phyloP scores from a whole-genome alignment of 2,888 invertebrate species.

The Oxystoma pomonae region DNA sequence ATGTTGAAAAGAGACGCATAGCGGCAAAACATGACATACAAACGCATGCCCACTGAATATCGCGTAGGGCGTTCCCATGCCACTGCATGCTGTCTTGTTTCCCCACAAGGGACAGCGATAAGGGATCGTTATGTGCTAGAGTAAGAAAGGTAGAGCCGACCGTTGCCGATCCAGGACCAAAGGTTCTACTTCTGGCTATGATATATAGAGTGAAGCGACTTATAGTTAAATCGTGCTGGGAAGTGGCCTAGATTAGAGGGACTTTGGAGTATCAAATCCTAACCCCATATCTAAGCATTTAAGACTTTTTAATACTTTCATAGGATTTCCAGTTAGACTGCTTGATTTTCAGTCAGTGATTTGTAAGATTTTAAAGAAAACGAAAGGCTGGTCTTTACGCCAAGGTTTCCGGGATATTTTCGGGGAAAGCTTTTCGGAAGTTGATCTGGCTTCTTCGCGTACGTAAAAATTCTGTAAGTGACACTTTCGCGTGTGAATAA shows the following conservation, averaged over 20 bases:
- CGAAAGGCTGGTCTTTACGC: conserved; percentile 12
- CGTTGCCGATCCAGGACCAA: conserved; percentile 39
- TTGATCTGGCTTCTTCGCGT: conserved; percentile 8
- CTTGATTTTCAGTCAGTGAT: conserved; percentile 44
- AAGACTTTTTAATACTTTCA: conserved; percentile 72
- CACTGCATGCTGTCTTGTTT: conserved; percentile 33
- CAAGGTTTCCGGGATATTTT: background rate
- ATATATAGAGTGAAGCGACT: conserved; percentile 71
- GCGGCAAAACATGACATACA: conserved; percentile 35
- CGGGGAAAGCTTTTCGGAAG: conserved; percentile 12
- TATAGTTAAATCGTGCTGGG: conserved; percentile 71
- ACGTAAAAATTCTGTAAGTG: too few species aligned
- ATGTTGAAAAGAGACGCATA: conserved; percentile 31
- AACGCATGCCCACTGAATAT: conserved; percentile 42
- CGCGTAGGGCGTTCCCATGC: conserved; percentile 39
- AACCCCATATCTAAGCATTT: conserved; percentile 67
- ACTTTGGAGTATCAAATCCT: conserved; percentile 49
- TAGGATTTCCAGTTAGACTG: conserved; percentile 47
- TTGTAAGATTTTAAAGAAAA: conserved; percentile 44
- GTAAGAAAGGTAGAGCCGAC: conserved; percentile 37
- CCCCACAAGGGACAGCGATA: conserved; percentile 32
- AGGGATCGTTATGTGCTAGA: conserved; percentile 28
- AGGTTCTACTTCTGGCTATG: conserved; percentile 41
- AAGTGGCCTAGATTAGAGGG: conserved; percentile 71
- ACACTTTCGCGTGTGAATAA: too few species aligned